These are phyloP conservation scores for Spodoptera exigua DNA, from an alignment of 2,888 invertebrate genomes.

Conservation along the genomic window DNA sequence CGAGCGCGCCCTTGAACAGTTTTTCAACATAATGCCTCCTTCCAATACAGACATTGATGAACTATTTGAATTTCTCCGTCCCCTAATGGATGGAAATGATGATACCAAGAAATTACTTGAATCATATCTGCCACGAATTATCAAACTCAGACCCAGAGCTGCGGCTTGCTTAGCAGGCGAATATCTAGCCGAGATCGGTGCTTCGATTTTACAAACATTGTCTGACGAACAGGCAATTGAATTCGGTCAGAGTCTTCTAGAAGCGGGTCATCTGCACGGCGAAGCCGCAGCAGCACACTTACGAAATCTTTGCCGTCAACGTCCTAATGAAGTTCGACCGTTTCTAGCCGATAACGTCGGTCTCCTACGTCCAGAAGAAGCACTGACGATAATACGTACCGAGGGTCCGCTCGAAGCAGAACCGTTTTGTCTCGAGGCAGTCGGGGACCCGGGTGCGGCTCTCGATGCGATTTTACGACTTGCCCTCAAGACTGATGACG, in stretches of 20 bases:
- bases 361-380: slow-evolving; percentile 80
- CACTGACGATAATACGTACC: slow-evolving; percentile 73
- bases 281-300: slow-evolving; percentile 74
- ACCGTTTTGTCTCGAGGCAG: slow-evolving; percentile 79
- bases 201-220: slow-evolving; percentile 58
- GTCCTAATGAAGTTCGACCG: slow-evolving; percentile 67
- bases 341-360: slow-evolving; percentile 76
- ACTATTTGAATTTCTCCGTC: slow-evolving; percentile 76
- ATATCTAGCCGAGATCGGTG: slow-evolving; percentile 53
- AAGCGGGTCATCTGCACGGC: slow-evolving; percentile 67
- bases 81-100: slow-evolving; percentile 61
- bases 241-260: slow-evolving; percentile 72
- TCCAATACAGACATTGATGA: slow-evolving; percentile 76
- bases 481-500: slow-evolving; percentile 54
- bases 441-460: slow-evolving; percentile 79
- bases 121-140: slow-evolving; percentile 65
- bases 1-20: slow-evolving; percentile 68
- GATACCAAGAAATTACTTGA: slow-evolving; percentile 57
- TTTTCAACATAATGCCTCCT: slow-evolving; percentile 72
- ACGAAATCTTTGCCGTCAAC: slow-evolving; percentile 70
- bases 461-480: slow-evolving; percentile 73
- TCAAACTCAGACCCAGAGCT: slow-evolving; percentile 73
- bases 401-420: slow-evolving; percentile 74
- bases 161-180: slow-evolving; percentile 74
- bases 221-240: slow-evolving; percentile 64